Conservation (phyloP, 2,113 vertebrate species). For the Vulpes vulpes region DNA sequence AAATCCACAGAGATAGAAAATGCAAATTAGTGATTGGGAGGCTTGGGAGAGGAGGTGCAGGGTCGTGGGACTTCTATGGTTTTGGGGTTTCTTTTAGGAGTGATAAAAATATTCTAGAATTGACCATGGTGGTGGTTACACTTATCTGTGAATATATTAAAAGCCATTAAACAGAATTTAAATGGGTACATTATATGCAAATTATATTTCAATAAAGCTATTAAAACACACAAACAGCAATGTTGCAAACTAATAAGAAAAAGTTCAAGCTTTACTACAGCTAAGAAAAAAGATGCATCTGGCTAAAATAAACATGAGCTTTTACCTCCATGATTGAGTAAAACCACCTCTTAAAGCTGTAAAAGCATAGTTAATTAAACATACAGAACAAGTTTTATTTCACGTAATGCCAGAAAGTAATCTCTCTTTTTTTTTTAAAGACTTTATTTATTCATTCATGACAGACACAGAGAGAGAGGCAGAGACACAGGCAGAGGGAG, state of each 20-base stretch:
- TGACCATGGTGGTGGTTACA: background rate
- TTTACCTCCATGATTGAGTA: background rate
- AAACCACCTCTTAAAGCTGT: background rate
- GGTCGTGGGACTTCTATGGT: background rate
- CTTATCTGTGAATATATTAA: background rate
- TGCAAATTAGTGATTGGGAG: background rate
- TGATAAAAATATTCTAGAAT: constrained; percentile 10
- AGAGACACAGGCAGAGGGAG: too few relatives aligned
- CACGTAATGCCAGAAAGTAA: background rate
- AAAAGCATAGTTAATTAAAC: constrained; percentile 22
- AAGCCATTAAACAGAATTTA: background rate
- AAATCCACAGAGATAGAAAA: background rate
- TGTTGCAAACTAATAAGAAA: background rate
- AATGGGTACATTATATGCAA: background rate
- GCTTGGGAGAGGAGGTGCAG: too few relatives aligned
- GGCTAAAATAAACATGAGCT: constrained; percentile 14
- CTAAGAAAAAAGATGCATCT: background rate
- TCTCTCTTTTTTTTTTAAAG: background rate
- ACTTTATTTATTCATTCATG: too few relatives aligned
- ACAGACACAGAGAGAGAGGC: too few relatives aligned
- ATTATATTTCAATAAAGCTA: background rate
- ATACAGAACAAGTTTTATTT: background rate
- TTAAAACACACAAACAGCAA: background rate
- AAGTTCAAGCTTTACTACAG: background rate
- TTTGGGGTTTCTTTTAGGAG: background rate